Conservation (phyloP, 2,888 invertebrate genomes). For the Agrenia bidenticulata region DNA sequence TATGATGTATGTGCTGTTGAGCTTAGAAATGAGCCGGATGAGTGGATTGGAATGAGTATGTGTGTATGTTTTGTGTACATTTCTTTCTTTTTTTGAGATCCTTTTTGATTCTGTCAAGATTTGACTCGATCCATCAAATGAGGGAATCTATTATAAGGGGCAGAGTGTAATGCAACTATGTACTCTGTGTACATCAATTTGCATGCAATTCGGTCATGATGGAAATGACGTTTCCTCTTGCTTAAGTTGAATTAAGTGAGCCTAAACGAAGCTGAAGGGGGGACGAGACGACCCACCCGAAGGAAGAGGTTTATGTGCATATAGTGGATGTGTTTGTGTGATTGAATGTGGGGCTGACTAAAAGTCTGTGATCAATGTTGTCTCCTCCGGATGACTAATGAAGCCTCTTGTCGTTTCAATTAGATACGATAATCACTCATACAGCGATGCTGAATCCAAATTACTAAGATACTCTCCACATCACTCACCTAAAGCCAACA, state of each 20-base stretch:
- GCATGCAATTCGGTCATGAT: conserved; percentile 14
- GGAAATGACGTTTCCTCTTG: conserved; percentile 18
- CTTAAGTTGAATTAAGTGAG: conserved; percentile 4
- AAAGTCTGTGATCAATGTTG: not conserved
- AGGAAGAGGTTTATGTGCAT: not conserved
- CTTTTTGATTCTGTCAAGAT: too few species aligned
- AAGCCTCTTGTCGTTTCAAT: conserved; percentile 26
- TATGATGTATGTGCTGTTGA: too few species aligned
- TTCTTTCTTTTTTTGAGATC: too few species aligned
- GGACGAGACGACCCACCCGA: not conserved
- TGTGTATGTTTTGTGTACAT: too few species aligned
- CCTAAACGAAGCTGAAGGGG: conserved; percentile 7
- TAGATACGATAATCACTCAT: conserved; percentile 52
- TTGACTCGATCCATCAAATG: too few species aligned
- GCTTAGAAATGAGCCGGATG: too few species aligned
- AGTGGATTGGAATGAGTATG: too few species aligned
- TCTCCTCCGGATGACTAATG: conserved; percentile 34
- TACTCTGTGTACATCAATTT: conserved; percentile 6
- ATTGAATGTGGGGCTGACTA: conserved; percentile 3
- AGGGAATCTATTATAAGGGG: too few species aligned
- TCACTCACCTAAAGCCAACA: conserved; percentile 43
- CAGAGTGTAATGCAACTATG: too few species aligned
- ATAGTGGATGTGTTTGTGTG: not conserved
- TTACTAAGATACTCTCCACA: conserved; percentile 45
- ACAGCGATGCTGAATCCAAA: conserved; percentile 48